Percentiles rank a stretch among this genome's conserved stretches.
Evolutionary conservation across 2,797 vertebrate genomes (phyloP).

Genomic region (Sebastes itinus): DNA sequence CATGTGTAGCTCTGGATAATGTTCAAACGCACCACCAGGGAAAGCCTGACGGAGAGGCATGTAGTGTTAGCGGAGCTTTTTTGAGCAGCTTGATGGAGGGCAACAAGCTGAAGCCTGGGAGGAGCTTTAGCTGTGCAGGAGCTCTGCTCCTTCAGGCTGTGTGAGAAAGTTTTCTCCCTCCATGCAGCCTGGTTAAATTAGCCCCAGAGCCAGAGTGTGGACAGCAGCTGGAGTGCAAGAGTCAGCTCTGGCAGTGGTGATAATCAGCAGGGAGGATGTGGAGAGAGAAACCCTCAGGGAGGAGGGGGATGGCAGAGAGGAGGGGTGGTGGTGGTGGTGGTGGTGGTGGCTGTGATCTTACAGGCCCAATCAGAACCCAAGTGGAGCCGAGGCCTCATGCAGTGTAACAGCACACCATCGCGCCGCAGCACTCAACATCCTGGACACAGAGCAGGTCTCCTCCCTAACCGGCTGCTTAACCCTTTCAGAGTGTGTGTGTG

Average conservation of each 20-base stretch:
- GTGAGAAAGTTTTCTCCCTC: constrained; percentile 76
- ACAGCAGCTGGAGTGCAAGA: constrained; percentile 83
- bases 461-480: constrained; percentile 78
- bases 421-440: constrained; percentile 77
- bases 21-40: constrained; percentile 39
- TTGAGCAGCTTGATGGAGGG: constrained; percentile 19
- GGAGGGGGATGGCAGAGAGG: constrained; percentile 31
- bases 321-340: not conserved
- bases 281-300: constrained; percentile 76
- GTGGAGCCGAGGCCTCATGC: constrained; percentile 78
- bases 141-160: constrained; percentile 43
- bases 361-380: constrained; percentile 83
- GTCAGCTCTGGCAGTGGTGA: constrained; percentile 79
- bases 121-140: constrained; percentile 15
- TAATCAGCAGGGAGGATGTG: constrained; percentile 84
- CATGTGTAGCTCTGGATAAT: constrained; percentile 58
- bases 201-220: constrained; percentile 78
- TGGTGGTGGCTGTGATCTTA: constrained; percentile 74
- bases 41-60: constrained; percentile 37
- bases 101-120: constrained; percentile 18
- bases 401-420: constrained; percentile 79
- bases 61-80: constrained; percentile 3
- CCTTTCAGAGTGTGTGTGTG: constrained; percentile 67
- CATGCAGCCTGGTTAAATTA: constrained; percentile 78
- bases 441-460: constrained; percentile 83